These are phyloP conservation scores for Phymanthus crucifer DNA, from an alignment of 92 coral and sea anemone species.

Conservation along the genomic window DNA sequence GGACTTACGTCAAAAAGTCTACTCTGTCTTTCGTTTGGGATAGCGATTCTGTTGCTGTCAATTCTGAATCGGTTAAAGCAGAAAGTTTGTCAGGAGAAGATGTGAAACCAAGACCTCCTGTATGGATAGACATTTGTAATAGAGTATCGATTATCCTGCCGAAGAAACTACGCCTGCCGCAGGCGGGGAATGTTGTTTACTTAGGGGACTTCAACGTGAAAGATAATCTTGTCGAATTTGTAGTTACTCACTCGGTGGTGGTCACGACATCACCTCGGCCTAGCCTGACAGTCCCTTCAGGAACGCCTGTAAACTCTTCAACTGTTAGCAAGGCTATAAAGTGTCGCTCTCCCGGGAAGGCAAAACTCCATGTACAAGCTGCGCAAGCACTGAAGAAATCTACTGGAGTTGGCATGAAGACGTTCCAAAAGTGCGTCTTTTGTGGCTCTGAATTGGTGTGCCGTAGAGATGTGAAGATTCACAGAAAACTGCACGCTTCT, in stretches of 20 bases:
- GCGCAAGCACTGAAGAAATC: neutral
- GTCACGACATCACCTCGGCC: slow-evolving; percentile 30
- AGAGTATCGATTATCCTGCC: slow-evolving; percentile 6
- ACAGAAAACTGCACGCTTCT: slow-evolving; percentile 5
- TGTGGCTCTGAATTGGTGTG: neutral
- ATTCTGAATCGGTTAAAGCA: neutral
- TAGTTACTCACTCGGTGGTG: neutral
- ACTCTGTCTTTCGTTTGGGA: slow-evolving; percentile 22
- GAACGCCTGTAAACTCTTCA: neutral
- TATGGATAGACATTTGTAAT: neutral
- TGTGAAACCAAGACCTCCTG: neutral
- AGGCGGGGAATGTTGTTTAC: slow-evolving; percentile 5
- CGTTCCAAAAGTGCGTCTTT: neutral
- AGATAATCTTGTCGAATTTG: neutral
- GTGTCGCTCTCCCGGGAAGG: neutral
- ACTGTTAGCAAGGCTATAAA: neutral
- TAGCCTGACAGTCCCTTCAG: slow-evolving; percentile 18
- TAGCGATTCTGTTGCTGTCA: neutral
- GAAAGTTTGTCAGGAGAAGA: neutral
- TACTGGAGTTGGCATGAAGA: neutral
- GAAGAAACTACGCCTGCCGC: slow-evolving; percentile 19
- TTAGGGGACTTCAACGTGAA: slow-evolving; percentile 18
- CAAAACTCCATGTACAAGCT: neutral
- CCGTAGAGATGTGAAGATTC: slow-evolving; percentile 5
- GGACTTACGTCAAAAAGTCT: neutral